Base-by-base conservation (phyloP, 2,888 invertebrate genomes). In the Muscina levida region DNA sequence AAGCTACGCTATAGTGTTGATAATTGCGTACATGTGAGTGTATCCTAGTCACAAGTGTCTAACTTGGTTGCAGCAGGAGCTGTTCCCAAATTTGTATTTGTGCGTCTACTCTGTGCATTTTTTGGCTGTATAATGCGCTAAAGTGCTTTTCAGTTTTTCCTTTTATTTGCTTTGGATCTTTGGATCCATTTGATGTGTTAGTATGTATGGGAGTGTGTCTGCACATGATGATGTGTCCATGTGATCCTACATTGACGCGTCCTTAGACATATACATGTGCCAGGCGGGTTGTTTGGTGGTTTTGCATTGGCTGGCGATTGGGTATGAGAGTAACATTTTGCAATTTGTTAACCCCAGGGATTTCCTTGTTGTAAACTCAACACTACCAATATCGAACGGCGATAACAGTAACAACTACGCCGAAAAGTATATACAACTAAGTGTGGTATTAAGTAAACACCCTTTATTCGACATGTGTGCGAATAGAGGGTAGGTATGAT, bases 291-390 rank as follows among this genome's bases (percentile, higher is more conserved):
- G 8, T 75, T 19, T n/a, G 66, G 48, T n/a, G n/a, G n/a, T n/a
- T 46, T 65, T 68, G 44, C 22, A 44, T 65, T 31, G 48, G 15
- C 15, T 70, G 65, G 71, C 59, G 66, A 42, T 44, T 31, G 59
- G 44, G 39, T 10, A 39, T n/a, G 24, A 51, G 65, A 65, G 48
- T 59, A 66, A 65, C 76, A 76, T 66, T 79, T 70, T 57, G 65
- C 57, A 76, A 77, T 80, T 77, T 80, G 77, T 80, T 80, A 67
- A 53, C 80, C 59, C 57, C 70, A 59, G 73, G 66, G 77, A 73
- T 80, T 80, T 80, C 44, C 70, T 71, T 73, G n/a, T n/a, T n/a
- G 73, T 73, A 56, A 66, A 46, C 70, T 67, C 70, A 73, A 73
- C 73, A 73, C 77, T 67, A 51, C 51, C 73, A 70, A 24, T 42